phyloP scores from a whole-genome alignment of 1,140 invertebrate genomes.

The Brachionus sp. region DNA sequence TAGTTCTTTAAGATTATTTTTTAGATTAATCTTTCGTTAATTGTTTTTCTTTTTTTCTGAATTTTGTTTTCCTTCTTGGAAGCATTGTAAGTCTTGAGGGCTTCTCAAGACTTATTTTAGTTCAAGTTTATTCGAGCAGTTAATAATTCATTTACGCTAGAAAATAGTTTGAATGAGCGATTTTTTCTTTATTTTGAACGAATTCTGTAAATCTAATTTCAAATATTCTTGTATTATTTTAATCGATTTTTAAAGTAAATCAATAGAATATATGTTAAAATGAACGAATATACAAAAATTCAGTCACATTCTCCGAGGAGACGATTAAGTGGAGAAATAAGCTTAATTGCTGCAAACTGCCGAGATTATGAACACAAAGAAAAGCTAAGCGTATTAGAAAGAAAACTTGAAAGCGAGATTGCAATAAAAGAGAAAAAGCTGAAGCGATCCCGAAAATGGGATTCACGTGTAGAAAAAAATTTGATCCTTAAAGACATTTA shows the following conservation, averaged over 20 bases:
- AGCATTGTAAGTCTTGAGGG: not conserved
- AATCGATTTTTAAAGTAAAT: not conserved
- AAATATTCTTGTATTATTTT: not conserved
- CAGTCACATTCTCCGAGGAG: not conserved
- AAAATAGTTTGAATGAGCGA: not conserved
- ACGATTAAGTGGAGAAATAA: not conserved
- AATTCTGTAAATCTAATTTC: not conserved
- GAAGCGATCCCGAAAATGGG: conserved; percentile 10
- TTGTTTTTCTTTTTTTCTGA: not conserved
- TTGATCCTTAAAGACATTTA: conserved; percentile 21
- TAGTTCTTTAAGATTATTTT: not conserved
- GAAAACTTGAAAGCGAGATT: not conserved
- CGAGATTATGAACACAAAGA: not conserved
- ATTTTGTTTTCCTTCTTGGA: not conserved
- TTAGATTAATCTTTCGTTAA: not conserved
- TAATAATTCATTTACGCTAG: not conserved
- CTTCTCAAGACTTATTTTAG: not conserved
- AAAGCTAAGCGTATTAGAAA: not conserved
- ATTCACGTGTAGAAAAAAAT: conserved; percentile 28
- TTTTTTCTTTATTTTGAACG: not conserved
- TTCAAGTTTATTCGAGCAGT: not conserved
- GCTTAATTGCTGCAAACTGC: not conserved
- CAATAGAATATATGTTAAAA: not conserved
- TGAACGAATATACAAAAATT: not conserved
- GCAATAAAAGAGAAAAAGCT: conserved; percentile 18